Base-by-base conservation (phyloP, 1,140 invertebrate genomes). In the Bombus picipes region DNA sequence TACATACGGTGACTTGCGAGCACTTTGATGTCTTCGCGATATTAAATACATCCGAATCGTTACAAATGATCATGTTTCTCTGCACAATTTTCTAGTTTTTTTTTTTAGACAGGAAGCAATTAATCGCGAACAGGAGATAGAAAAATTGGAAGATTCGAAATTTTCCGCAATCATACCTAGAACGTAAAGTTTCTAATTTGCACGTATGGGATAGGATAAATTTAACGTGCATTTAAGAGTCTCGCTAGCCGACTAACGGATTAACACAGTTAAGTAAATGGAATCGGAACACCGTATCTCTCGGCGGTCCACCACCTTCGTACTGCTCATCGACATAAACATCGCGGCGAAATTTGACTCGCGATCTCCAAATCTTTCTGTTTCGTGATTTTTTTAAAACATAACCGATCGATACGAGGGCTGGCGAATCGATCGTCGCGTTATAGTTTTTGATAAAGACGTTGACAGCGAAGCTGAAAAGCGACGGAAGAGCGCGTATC, bases 241-340 rank as follows among this genome's bases (percentile, higher is more conserved):
- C n/a, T 72, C 28, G 28, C 12, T 83, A 70, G 41, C 25, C 43
- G 47, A 22, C 28, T 87, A 89, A 89, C 88, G 85, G 88, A 89
- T 89, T 72, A 83, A 83, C 81, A 89, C 88, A 87, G 88, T 89
- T 89, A 89, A 85, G 39, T 66, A 59, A 39, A 77, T 68, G 84
- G 70, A 87, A 89, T 89, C 68, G 74, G 83, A 81, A 70, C 66
- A 43, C 8, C n/a, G 74, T 68, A 25, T 22, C 15, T 62, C 18
- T 65, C 37, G 18, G 47, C 6, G 18, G 1, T 22, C 1, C 18
- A 8, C 18, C 18, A 6, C 47, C 5, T 53, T 1, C 18, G 18
- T 22, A 22, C 47, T 22, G 47, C 47, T 18, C 18, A 2, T 53
- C 18, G 6, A 53, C 47, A n/a, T 62, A 62, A 62, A 68, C n/a